Percentiles rank a stretch among this genome's conserved stretches.
phyloP scores from a whole-genome alignment of 2,888 invertebrate species.

The Falcaria lacertinaria region DNA sequence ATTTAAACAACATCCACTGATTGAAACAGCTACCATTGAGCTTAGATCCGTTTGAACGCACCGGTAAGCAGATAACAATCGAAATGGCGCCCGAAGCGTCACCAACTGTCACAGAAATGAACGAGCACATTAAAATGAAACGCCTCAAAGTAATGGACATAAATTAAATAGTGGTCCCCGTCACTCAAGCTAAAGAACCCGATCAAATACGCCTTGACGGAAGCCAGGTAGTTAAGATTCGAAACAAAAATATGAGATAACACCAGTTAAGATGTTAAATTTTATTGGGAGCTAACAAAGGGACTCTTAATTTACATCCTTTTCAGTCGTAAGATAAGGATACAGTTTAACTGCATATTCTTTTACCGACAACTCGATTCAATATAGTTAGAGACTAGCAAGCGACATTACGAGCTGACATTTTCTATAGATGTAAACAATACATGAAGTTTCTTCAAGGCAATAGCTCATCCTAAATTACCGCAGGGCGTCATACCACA shows the following conservation, averaged over 20 bases:
- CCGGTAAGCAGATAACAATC: constrained; percentile 63
- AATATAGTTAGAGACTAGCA: neutral
- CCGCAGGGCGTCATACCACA: constrained; percentile 33
- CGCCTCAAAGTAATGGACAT: constrained; percentile 64
- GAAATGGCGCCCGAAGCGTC: constrained; percentile 71
- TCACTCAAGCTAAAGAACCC: constrained; percentile 66
- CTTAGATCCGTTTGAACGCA: constrained; percentile 37
- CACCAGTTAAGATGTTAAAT: constrained; percentile 69
- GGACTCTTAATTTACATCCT: constrained; percentile 69
- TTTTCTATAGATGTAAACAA: neutral
- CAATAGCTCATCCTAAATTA: constrained; percentile 38
- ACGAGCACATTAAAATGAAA: constrained; percentile 73
- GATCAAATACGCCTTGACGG: constrained; percentile 61
- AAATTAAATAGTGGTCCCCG: constrained; percentile 73
- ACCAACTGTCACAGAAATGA: constrained; percentile 65
- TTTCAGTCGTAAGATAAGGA: constrained; percentile 39
- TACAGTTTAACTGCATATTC: constrained; percentile 14
- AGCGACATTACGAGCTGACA: neutral
- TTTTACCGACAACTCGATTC: constrained; percentile 17
- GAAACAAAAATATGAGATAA: constrained; percentile 74
- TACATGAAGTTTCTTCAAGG: constrained; percentile 16
- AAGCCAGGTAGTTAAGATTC: constrained; percentile 78
- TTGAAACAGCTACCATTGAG: constrained; percentile 9
- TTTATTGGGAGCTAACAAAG: constrained; percentile 74
- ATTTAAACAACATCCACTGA: too few species aligned